Base-by-base conservation (phyloP, 2,113 vertebrate genomes). In the Pollimyrus isidori region DNA sequence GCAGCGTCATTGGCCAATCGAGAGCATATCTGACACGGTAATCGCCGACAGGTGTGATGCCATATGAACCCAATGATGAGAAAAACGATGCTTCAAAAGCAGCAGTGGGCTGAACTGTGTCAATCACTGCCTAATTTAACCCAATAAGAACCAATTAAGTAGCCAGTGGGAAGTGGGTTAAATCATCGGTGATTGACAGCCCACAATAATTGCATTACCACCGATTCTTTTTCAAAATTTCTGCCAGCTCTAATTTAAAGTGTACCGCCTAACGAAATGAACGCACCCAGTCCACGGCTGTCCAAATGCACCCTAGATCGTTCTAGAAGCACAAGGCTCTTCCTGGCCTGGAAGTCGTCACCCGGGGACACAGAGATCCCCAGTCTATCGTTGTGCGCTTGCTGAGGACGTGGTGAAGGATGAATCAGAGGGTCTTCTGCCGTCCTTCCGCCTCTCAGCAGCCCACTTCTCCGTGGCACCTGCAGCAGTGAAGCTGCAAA, bases 51-150 rank as follows among this genome's bases (percentile, higher is more conserved):
- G 30, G 73, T 42, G 73, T 42, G 35, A 80, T 80, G 73, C 73
- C 73, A 42, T 80, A 80, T 80, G 73, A 80, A 80, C 73, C 30
- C 73, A 42, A 17, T 80, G 73, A 80, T 42, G 73, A 80, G 73
- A 80, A 80, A 80, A 84, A 48, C 17, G 82, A 84, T 0, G 21
- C 45, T 48, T 46, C 19, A 23, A 11, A 46, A 46, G 45, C 23
- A 48, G 82, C 45, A 21, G 45, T 42, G 82, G 45, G 21, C 82
- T 48, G 82, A 17, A 84, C 39, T 45, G 19, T 48, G 82, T 84
- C 82, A 84, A 48, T 84, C 82, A 84, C 82, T 84, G 45, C 82
- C 45, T 45, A 84, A 42, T 84, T 84, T 48, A 84, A 84, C 82
- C 82, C 82, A 84, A 46, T 48, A 46, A 48, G 45, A 46, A 84